These are phyloP conservation scores for Wasmannia auropunctata DNA, from an alignment of 1,140 invertebrate genomes.

Conservation along the genomic window DNA sequence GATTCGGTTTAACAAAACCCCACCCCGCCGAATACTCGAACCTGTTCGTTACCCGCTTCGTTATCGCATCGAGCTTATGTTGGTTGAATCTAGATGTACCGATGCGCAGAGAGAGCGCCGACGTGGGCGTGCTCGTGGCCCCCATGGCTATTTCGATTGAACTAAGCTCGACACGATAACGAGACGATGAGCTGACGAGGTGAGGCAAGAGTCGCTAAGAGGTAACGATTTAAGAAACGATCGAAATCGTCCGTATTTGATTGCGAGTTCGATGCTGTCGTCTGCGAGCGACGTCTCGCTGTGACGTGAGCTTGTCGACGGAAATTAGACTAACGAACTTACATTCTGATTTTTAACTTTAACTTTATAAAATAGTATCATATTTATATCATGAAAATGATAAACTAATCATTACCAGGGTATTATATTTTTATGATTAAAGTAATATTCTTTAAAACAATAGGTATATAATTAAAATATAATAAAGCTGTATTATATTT, in stretches of 20 bases:
- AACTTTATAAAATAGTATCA: not conserved
- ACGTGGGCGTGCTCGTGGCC: not conserved
- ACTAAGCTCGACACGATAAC: slow-evolving; percentile 45
- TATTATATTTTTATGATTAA: not conserved
- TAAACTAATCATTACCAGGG: not conserved
- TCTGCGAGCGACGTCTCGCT: too few species aligned
- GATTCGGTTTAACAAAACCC: slow-evolving; percentile 72
- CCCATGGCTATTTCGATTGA: slow-evolving; percentile 40
- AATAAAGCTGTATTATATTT: not conserved
- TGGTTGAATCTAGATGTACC: slow-evolving; percentile 62
- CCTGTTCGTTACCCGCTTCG: slow-evolving; percentile 66
- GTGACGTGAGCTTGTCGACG: not conserved
- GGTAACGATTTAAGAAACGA: slow-evolving; percentile 30
- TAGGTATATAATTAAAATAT: not conserved
- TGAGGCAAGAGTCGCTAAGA: slow-evolving; percentile 7
- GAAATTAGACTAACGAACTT: not conserved
- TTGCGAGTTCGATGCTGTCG: slow-evolving; percentile 2
- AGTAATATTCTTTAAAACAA: not conserved
- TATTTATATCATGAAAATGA: not conserved
- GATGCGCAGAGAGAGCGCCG: slow-evolving; percentile 9
- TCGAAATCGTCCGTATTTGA: slow-evolving; percentile 5
- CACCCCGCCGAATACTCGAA: slow-evolving; percentile 29
- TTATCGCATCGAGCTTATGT: slow-evolving; percentile 57
- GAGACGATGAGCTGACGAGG: slow-evolving; percentile 41
- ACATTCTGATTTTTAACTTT: not conserved